Evolutionary conservation across 2,888 invertebrate genomes (phyloP).

Genomic region (Octodonta nipae): DNA sequence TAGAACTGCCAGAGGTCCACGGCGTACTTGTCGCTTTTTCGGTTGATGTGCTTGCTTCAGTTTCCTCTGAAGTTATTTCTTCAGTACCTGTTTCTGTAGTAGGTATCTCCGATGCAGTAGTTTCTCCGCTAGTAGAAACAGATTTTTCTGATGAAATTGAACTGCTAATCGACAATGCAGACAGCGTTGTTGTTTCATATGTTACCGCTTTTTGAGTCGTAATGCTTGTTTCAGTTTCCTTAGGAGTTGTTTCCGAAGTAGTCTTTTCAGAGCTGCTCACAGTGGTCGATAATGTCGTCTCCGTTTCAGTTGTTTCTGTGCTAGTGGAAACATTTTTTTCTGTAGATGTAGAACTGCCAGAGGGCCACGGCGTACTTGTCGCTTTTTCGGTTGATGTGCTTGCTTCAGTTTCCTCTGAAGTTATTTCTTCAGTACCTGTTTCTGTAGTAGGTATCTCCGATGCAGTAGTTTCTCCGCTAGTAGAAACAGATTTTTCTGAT

Average conservation of each 20-base stretch:
- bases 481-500: neutral
- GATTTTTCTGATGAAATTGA: no score
- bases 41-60: conserved; percentile 2
- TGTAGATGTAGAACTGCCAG: neutral
- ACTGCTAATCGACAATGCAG: no score
- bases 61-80: conserved; percentile 1
- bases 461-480: neutral
- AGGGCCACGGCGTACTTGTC: neutral
- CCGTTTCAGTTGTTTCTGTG: neutral
- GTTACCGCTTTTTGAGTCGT: no score
- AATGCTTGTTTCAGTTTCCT: no score
- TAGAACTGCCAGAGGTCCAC: neutral
- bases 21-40: neutral
- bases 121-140: conserved; percentile 2
- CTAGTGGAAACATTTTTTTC: no score
- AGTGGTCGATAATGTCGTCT: neutral
- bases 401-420: conserved; percentile 1
- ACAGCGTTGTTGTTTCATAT: no score
- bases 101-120: neutral
- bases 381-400: neutral
- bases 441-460: neutral
- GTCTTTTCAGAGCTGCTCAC: no score
- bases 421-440: conserved; percentile 2
- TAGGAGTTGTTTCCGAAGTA: no score
- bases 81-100: conserved; percentile 1